phyloP scores from a whole-genome alignment of 2,797 vertebrate species.

The Lagodon rhomboides region DNA sequence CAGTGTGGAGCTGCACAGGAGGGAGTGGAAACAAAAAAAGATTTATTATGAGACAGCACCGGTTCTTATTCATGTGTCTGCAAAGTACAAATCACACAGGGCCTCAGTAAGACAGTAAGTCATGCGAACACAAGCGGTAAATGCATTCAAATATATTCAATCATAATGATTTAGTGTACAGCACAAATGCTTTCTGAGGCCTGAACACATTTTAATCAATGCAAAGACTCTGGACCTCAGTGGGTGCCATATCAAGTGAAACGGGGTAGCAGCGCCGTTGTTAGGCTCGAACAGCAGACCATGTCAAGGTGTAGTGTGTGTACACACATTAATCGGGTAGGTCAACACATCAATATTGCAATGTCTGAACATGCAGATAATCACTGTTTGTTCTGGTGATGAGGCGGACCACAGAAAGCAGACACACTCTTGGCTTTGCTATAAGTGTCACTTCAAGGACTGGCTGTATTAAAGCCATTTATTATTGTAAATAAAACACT shows the following conservation, averaged over 20 bases:
- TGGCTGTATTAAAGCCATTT: too few relatives aligned
- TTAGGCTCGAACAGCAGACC: not conserved
- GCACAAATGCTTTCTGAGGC: slow-evolving; percentile 13
- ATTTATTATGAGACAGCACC: slow-evolving; percentile 10
- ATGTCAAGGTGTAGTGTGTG: slow-evolving; percentile 16
- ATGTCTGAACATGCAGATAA: slow-evolving; percentile 37
- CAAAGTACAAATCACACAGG: not conserved
- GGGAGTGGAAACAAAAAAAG: slow-evolving; percentile 1
- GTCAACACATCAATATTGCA: slow-evolving; percentile 49
- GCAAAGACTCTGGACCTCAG: not conserved
- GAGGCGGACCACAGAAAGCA: slow-evolving; percentile 10
- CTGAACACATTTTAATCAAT: slow-evolving; percentile 21
- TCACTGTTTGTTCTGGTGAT: slow-evolving; percentile 33
- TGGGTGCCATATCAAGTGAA: slow-evolving; percentile 2
- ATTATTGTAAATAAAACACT: not conserved
- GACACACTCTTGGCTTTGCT: slow-evolving; percentile 3
- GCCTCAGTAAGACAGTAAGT: slow-evolving; percentile 14
- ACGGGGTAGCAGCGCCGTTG: not conserved
- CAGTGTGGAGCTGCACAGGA: slow-evolving; percentile 13
- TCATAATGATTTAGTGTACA: slow-evolving; percentile 35
- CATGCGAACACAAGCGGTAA: slow-evolving; percentile 18
- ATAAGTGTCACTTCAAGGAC: not conserved
- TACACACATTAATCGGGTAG: slow-evolving; percentile 31
- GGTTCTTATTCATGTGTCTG: slow-evolving; percentile 36
- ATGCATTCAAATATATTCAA: slow-evolving; percentile 35